These are phyloP conservation scores for Mythimna impura DNA, from an alignment of 2,888 invertebrate genomes.

Conservation along the genomic window DNA sequence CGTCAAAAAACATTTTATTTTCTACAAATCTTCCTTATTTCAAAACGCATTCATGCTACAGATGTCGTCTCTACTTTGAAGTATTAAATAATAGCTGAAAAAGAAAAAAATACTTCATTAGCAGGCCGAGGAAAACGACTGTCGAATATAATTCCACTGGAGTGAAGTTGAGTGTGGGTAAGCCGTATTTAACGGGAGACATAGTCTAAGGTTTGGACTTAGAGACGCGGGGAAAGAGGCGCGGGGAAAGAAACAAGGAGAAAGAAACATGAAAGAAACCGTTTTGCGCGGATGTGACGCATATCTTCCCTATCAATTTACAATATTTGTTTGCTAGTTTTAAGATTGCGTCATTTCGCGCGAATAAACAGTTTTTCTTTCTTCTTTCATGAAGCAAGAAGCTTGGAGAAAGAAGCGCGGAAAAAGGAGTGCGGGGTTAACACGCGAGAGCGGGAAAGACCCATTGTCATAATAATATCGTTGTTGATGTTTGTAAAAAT, in stretches of 20 bases:
- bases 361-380: too few relatives aligned
- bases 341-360: too few relatives aligned
- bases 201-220: constrained; percentile 26
- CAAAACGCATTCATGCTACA: constrained; percentile 46
- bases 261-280: too few relatives aligned
- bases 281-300: too few relatives aligned
- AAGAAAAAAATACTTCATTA: constrained; percentile 58
- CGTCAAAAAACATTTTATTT: constrained; percentile 17
- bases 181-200: constrained; percentile 64
- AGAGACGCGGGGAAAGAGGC: neutral
- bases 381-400: neutral
- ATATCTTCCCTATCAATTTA: too few relatives aligned
- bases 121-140: constrained; percentile 55
- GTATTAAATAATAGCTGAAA: constrained; percentile 52
- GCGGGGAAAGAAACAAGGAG: neutral
- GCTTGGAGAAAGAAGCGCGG: neutral
- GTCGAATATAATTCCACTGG: constrained; percentile 57
- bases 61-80: constrained; percentile 54
- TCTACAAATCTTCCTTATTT: constrained; percentile 27
- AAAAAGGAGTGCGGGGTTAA: too few relatives aligned
- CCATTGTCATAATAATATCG: too few relatives aligned
- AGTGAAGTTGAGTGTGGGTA: constrained; percentile 65
- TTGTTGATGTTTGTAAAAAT: too few relatives aligned
- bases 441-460: too few relatives aligned
- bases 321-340: too few relatives aligned